These are phyloP conservation scores for Watsonalla cultraria DNA, from an alignment of 2,888 invertebrate species.

Conservation along the genomic window DNA sequence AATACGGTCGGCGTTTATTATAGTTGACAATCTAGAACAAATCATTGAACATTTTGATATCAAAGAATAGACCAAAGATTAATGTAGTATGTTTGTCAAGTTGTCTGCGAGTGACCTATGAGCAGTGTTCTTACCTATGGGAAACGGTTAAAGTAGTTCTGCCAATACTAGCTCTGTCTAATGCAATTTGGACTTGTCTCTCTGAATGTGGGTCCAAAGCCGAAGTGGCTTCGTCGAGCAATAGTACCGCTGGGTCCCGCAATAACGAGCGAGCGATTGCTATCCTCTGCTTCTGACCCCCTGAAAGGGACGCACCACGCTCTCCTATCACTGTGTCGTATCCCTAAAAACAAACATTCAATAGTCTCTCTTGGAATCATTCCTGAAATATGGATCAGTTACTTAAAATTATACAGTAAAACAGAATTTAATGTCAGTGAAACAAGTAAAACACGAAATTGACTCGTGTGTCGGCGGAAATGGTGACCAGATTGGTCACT, in stretches of 20 bases:
- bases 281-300: slow-evolving; percentile 91
- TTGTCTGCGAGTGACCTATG: too few relatives aligned
- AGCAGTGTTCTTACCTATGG: slow-evolving; percentile 63
- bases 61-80: too few relatives aligned
- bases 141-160: slow-evolving; percentile 86
- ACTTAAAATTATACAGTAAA: too few relatives aligned
- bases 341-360: slow-evolving; percentile 56
- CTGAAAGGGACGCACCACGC: slow-evolving; percentile 87
- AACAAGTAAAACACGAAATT: too few relatives aligned
- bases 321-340: slow-evolving; percentile 90
- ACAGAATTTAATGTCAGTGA: too few relatives aligned
- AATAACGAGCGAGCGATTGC: slow-evolving; percentile 91
- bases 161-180: slow-evolving; percentile 84
- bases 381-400: too few relatives aligned
- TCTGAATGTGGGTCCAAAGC: slow-evolving; percentile 90
- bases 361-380: too few relatives aligned
- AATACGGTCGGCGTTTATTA: slow-evolving; percentile 84
- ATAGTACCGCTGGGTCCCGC: slow-evolving; percentile 84
- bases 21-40: slow-evolving; percentile 80
- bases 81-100: too few relatives aligned
- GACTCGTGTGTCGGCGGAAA: too few relatives aligned
- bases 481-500: too few relatives aligned
- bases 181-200: slow-evolving; percentile 86
- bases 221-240: slow-evolving; percentile 91
- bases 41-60: not conserved